Conservation (phyloP, 2,797 vertebrate genomes). For the Fratercula arctica region DNA sequence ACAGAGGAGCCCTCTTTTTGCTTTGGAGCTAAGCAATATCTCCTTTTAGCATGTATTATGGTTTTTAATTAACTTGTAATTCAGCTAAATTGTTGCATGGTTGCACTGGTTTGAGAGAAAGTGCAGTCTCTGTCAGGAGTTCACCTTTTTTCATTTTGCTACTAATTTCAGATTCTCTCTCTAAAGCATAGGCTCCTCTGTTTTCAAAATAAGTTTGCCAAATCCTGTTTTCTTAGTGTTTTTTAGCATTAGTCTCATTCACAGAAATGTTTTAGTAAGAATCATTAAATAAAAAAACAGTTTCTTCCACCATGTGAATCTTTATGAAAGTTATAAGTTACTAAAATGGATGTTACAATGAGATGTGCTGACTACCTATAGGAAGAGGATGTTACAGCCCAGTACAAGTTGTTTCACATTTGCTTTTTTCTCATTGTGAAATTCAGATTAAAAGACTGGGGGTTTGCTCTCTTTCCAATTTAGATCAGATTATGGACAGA, state of each 20-base stretch:
- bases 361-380: not conserved
- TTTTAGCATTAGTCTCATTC: not conserved
- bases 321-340: not conserved
- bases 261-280: not conserved
- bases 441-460: not conserved
- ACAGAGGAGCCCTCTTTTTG: not conserved
- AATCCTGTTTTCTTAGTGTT: not conserved
- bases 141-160: not conserved
- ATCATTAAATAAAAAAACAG: not conserved
- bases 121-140: not conserved
- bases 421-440: conserved; percentile 1
- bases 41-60: not conserved
- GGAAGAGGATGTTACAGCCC: not conserved
- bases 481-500: not conserved
- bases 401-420: not conserved
- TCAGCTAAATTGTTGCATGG: not conserved
- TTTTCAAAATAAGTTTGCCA: not conserved
- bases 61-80: not conserved
- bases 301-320: not conserved
- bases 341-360: not conserved
- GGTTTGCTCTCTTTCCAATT: conserved; percentile 37
- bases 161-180: not conserved
- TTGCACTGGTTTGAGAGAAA: not conserved
- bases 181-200: not conserved
- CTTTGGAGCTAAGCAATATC: not conserved